Conservation (phyloP, 1,140 invertebrate genomes). For the Globodera ellingtonae region DNA sequence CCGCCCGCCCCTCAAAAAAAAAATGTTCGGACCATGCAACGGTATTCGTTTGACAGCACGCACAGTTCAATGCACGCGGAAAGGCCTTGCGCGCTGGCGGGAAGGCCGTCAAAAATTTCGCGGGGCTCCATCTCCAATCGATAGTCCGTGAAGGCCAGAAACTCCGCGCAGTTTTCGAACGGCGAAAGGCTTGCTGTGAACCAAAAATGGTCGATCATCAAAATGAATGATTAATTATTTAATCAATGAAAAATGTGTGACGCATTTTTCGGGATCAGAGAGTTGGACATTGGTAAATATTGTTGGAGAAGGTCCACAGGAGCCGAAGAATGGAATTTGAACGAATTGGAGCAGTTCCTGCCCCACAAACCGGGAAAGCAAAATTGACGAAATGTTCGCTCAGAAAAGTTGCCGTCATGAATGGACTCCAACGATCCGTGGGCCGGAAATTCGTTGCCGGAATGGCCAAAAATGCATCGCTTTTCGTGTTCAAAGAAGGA, state of each 20-base stretch:
- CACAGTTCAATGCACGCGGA: slow-evolving; percentile 40
- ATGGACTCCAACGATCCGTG: not conserved
- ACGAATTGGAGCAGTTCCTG: no score
- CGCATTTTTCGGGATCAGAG: not conserved
- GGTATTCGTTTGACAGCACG: slow-evolving; percentile 34
- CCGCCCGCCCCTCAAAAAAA: no score
- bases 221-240: no score
- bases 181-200: slow-evolving; percentile 23
- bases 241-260: no score
- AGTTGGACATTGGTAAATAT: no score
- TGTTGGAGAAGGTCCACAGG: slow-evolving; percentile 9
- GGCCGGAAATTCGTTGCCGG: slow-evolving; percentile 2
- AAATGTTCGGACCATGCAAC: slow-evolving; percentile 21
- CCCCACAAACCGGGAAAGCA: slow-evolving; percentile 23
- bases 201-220: not conserved
- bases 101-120: slow-evolving; percentile 38
- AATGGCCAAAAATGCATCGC: slow-evolving; percentile 21
- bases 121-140: slow-evolving; percentile 11
- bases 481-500: slow-evolving; percentile 26
- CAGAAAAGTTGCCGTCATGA: slow-evolving; percentile 11
- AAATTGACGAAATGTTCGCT: slow-evolving; percentile 26
- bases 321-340: no score
- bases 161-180: slow-evolving; percentile 27
- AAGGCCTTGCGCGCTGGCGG: slow-evolving; percentile 23
- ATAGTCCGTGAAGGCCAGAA: slow-evolving; percentile 36